These are phyloP conservation scores for Acromyrmex charruanus DNA, from an alignment of 1,140 invertebrate genomes.

Conservation along the genomic window DNA sequence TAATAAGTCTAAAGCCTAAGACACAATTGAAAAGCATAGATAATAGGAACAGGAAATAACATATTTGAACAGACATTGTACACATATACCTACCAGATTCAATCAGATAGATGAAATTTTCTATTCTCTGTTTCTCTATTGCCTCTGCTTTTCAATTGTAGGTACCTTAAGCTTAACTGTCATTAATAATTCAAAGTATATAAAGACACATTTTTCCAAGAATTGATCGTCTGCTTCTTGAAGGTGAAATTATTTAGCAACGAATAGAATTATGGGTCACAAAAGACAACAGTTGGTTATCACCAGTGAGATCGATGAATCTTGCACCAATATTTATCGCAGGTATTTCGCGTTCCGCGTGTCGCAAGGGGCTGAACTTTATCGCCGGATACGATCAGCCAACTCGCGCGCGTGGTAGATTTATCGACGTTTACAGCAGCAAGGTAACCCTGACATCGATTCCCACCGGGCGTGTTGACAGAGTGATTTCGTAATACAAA, in stretches of 20 bases:
- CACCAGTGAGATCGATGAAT: constrained; percentile 39
- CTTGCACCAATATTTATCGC: constrained; percentile 46
- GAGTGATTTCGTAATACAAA: constrained; percentile 77
- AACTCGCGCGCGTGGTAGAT: constrained; percentile 50
- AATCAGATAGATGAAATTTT: too few species aligned
- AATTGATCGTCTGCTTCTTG: not conserved
- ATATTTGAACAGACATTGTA: too few species aligned
- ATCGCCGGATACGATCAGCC: constrained; percentile 51
- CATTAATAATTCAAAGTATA: not conserved
- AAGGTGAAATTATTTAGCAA: constrained; percentile 35
- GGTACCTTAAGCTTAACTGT: too few species aligned
- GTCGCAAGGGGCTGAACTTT: constrained; percentile 53
- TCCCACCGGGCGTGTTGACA: constrained; percentile 69
- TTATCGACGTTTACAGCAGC: constrained; percentile 71
- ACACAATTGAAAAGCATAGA: too few species aligned
- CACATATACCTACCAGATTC: too few species aligned
- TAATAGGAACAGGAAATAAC: too few species aligned
- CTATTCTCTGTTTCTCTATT: too few species aligned
- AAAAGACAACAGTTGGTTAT: constrained; percentile 13
- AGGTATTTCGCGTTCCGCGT: constrained; percentile 55
- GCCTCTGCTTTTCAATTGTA: too few species aligned
- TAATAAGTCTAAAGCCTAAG: too few species aligned
- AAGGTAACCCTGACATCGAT: constrained; percentile 75
- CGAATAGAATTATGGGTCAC: not conserved
- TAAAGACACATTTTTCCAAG: constrained; percentile 8